Base-by-base conservation (phyloP, 2,797 vertebrate species). In the Antennarius maculatus region DNA sequence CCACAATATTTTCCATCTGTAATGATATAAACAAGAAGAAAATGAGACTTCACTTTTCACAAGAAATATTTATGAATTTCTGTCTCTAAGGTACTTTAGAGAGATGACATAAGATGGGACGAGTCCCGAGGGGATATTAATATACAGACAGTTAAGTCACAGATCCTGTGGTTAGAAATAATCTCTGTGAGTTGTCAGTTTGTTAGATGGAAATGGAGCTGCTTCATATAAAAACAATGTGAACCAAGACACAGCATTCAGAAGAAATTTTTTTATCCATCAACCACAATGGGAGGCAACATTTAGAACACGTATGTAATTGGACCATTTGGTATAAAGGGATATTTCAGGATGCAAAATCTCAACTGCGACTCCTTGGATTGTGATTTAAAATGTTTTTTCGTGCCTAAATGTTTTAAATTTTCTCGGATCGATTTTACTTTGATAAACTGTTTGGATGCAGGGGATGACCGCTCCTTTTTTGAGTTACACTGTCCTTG, bases 101-200 rank as follows among this genome's bases (percentile, higher is more conserved):
- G 15, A 45, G 5, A 59, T 57, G 48, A 60, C 58, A 67, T 54
- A 50, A 64, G 45, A 71, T 31, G 50, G 39, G 54, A 5, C 12
- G 61, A 66, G 73, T 42, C 67, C 75, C 72, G 69, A 71, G 71
- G 66, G 69, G 74, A 71, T 69, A 60, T 56, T 41, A 37, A 71
- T 73, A 64, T 65, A n/a, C 45, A 64, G 57, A 69, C 49, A 42
- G 54, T 66, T 76, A 45, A 43, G 43, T 66, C 55, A 69, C 56
- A 66, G 63, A 69, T 70, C 54, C 50, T 64, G 69, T 42, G 53
- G 65, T 73, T 16, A 42, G 69, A 71, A 57, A 58, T 72, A 80
- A 80, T 83, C 71, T 73, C 54, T 55, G 14, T 29, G 57, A 79
- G 70, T 74, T 60, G 71, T 61, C 67, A 77, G 70, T 64, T 65